Evolutionary conservation across 2,888 invertebrate genomes (phyloP), one percentile per base, ranked within the genome.

Genomic region (Caenorhabditis angaria): DNA sequence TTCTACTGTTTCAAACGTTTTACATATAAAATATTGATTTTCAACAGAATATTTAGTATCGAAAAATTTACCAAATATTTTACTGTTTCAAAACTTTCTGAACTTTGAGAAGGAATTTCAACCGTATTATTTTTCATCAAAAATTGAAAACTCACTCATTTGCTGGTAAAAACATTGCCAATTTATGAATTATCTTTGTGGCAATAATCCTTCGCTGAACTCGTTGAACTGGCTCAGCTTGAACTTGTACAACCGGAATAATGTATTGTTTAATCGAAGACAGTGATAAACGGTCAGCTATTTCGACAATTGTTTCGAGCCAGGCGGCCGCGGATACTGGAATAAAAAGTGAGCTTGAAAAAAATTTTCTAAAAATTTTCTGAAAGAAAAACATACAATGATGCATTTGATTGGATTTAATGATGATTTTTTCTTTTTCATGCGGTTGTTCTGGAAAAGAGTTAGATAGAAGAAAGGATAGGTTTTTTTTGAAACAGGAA

Each of bases 321-420:
- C 85, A 85, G 6, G 85, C 85, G 4, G 84, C 84, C 1, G 84
- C 83, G 27, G 81, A 78, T 60, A 85, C 85, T 85, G 75, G 77
- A 84, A 78, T 22, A 10, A 28, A 27, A 12, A 48, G n/a, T 48
- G 56, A 1, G 3, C n/a, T 24, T 57, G 20, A 1, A 22, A 56
- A 50, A 12, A n/a, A 47, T 48, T 48, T 20, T 10, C 10, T 35
- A 41, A 20, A 59, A 35, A 12, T 28, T 61, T 55, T 18, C 24
- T n/a, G 14, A 48, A 29, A 28, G 56, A 25, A 18, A 14, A 47
- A 65, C 70, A 63, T 70, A 70, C 70, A 65, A 56, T 70, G 70
- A 35, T 70, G 70, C 70, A 70, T 70, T 63, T 70, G 70, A 25
- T 70, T 65, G 62, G 58, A 65, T 58, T 67, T 72, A 55, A 72